Percentiles rank a stretch among this genome's conserved stretches.
These are phyloP conservation scores for Recurvirostra avosetta DNA, from an alignment of 2,113 vertebrate genomes.

Conservation along the genomic window DNA sequence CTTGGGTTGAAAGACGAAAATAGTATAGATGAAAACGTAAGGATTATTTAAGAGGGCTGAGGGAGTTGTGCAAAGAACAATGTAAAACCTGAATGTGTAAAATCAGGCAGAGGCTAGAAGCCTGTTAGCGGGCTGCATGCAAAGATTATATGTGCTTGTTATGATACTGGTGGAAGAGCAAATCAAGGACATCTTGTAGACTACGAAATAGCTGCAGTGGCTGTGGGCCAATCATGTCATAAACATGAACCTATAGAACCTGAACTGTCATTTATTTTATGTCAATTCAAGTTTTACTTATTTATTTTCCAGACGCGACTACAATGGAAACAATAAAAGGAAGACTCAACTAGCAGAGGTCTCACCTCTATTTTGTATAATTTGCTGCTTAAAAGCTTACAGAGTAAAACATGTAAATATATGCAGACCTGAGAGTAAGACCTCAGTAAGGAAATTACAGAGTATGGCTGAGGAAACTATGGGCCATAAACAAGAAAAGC, in stretches of 20 bases:
- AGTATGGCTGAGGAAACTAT: conserved; percentile 63
- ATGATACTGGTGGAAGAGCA: conserved; percentile 48
- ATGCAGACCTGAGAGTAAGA: conserved; percentile 76
- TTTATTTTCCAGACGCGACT: conserved; percentile 68
- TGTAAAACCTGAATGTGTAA: neutral
- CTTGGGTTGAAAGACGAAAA: neutral
- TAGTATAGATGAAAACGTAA: neutral
- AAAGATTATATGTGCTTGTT: conserved; percentile 42
- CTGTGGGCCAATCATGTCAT: conserved; percentile 62
- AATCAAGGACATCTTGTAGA: conserved; percentile 66
- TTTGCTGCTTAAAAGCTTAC: conserved; percentile 77
- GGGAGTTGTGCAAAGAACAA: neutral
- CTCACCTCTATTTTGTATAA: conserved; percentile 80
- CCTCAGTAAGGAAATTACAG: conserved; percentile 70
- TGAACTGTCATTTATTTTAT: conserved; percentile 69
- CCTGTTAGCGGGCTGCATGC: neutral
- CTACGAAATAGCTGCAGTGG: conserved; percentile 56
- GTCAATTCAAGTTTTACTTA: conserved; percentile 68
- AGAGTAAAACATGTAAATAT: conserved; percentile 82
- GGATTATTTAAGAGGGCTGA: neutral
- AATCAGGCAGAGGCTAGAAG: neutral
- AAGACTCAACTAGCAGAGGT: conserved; percentile 74
- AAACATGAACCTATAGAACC: conserved; percentile 67
- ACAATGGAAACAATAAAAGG: conserved; percentile 54
- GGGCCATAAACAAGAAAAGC: conserved; percentile 63